A percentile compares a stretch with the other conserved stretches of the same genome.
Conservation (phyloP, 2,888 invertebrate genomes). For the Malachius bipustulatus region DNA sequence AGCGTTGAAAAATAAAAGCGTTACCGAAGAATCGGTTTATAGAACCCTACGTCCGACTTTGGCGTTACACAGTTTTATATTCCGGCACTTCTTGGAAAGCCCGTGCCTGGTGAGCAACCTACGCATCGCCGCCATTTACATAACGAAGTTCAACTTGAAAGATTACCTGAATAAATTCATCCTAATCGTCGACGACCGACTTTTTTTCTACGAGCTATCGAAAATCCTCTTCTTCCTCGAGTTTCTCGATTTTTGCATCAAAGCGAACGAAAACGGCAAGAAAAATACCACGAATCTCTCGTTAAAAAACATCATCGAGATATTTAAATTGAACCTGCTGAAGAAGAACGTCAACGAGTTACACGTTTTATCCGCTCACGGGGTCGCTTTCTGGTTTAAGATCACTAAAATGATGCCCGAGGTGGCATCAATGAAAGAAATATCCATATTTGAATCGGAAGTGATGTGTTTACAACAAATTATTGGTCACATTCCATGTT, state of each 20-base stretch:
- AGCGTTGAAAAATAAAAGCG: slow-evolving; percentile 20
- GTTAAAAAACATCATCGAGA: slow-evolving; percentile 31
- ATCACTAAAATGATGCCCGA: slow-evolving; percentile 20
- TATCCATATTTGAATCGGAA: too few relatives aligned
- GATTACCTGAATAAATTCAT: slow-evolving; percentile 35
- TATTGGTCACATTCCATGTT: too few relatives aligned
- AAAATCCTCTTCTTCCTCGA: slow-evolving; percentile 32
- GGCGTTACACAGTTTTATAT: slow-evolving; percentile 38
- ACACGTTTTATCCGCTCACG: slow-evolving; percentile 32
- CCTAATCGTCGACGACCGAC: slow-evolving; percentile 38
- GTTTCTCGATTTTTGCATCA: slow-evolving; percentile 16
- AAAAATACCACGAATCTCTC: slow-evolving; percentile 30
- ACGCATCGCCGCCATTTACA: slow-evolving; percentile 30
- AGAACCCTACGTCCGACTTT: slow-evolving; percentile 47
- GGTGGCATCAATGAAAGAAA: too few relatives aligned
- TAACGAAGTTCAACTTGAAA: slow-evolving; percentile 34
- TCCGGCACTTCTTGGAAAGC: slow-evolving; percentile 32
- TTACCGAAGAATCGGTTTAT: slow-evolving; percentile 41
- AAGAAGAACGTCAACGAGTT: slow-evolving; percentile 33
- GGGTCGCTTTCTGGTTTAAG: slow-evolving; percentile 34
- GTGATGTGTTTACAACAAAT: too few relatives aligned
- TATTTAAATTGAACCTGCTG: slow-evolving; percentile 30
- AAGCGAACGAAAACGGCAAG: slow-evolving; percentile 35
- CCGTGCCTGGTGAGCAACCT: not conserved
- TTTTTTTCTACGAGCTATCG: slow-evolving; percentile 38